phyloP scores from a whole-genome alignment of 1,140 invertebrate species.

The Drosophila aff. region DNA sequence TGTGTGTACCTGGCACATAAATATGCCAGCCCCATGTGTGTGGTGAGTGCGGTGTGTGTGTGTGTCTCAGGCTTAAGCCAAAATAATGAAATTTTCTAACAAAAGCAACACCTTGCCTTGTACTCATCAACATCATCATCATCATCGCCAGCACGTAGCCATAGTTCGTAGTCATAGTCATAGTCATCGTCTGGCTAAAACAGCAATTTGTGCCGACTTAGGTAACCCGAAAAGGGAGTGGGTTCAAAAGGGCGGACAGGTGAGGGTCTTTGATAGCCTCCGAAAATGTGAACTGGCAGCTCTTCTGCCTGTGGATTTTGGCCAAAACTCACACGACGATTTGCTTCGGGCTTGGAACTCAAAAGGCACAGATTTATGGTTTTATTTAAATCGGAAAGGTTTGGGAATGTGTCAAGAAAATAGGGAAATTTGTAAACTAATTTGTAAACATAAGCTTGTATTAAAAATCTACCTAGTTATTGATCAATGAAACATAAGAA shows the following conservation, averaged over 20 bases:
- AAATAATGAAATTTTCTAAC: conserved; percentile 83
- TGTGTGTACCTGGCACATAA: conserved; percentile 59
- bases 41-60: conserved; percentile 16
- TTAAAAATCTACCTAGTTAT: no score
- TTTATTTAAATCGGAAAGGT: background rate
- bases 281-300: conserved; percentile 24
- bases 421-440: background rate
- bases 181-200: conserved; percentile 49
- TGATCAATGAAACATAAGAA: no score
- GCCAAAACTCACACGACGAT: conserved; percentile 27
- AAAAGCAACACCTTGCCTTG: conserved; percentile 76
- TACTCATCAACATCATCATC: conserved; percentile 42
- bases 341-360: background rate
- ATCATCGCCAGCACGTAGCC: conserved; percentile 22
- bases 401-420: background rate
- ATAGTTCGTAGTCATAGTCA: conserved; percentile 17
- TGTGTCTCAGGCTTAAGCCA: conserved; percentile 65
- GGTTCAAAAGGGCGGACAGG: conserved; percentile 15
- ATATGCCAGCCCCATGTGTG: conserved; percentile 27
- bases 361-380: conserved; percentile 8
- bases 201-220: conserved; percentile 69
- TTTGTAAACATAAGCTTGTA: no score
- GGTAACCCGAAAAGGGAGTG: conserved; percentile 27
- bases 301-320: conserved; percentile 8
- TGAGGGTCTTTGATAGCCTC: conserved; percentile 24